Evolutionary conservation across 35 echinoderm and acorn worm species (phyloP).

Genomic region (Amphiura filiformis): DNA sequence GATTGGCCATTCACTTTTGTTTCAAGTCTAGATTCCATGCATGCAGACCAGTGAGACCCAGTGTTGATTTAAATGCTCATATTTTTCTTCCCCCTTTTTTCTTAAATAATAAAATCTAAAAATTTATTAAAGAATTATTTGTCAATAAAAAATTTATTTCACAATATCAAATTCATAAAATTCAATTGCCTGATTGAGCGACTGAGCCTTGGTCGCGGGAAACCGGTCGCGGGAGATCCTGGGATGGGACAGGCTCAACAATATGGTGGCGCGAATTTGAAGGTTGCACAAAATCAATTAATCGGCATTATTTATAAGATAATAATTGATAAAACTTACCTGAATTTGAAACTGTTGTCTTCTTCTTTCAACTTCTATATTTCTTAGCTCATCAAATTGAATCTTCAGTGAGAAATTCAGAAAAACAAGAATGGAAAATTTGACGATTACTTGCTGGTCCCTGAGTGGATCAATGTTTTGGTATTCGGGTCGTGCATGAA

Average conservation of each 20-base stretch:
- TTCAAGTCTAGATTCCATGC: too few relatives aligned
- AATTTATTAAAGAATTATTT: too few relatives aligned
- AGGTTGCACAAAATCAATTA: background rate
- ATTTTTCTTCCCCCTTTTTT: too few relatives aligned
- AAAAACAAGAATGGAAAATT: background rate
- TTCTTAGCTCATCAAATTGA: background rate
- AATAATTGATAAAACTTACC: conserved; percentile 19
- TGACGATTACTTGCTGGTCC: background rate
- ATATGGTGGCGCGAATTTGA: conserved; percentile 7
- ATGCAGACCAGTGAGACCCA: too few relatives aligned
- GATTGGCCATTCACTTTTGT: too few relatives aligned
- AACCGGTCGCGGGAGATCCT: background rate
- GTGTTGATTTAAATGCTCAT: too few relatives aligned
- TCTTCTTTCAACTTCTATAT: conserved; percentile 31
- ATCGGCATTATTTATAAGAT: background rate
- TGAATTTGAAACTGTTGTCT: conserved; percentile 59
- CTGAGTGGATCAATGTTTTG: background rate
- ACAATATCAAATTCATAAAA: too few relatives aligned
- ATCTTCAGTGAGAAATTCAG: background rate
- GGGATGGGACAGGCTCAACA: conserved; percentile 10
- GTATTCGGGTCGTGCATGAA: background rate
- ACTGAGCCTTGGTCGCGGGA: background rate
- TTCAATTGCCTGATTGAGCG: too few relatives aligned
- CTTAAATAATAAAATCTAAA: too few relatives aligned
- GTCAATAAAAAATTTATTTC: too few relatives aligned